Conservation (phyloP, 2,797 vertebrate genomes). For the Rhinoraja longicauda region DNA sequence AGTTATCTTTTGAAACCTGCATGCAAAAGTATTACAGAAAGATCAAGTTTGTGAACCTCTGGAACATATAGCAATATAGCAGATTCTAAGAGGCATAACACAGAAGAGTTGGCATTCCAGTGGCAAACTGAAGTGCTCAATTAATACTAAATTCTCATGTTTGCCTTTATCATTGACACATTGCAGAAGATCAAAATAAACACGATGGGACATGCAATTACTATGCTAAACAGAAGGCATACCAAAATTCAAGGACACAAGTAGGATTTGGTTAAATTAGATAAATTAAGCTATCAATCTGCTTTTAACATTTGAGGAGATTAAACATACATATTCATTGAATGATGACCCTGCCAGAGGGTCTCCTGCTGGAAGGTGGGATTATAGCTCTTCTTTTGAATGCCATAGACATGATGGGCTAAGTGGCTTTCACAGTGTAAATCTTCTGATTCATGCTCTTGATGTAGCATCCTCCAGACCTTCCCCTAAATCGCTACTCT, state of each 20-base stretch:
- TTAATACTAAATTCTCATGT: conserved; percentile 1
- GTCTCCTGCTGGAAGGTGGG: too few relatives aligned
- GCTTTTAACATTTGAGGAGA: background rate
- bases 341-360: background rate
- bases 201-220: background rate
- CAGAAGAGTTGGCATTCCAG: conserved; percentile 7
- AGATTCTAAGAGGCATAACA: background rate
- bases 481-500: background rate
- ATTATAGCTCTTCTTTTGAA: too few relatives aligned
- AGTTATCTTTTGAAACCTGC: background rate
- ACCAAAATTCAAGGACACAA: background rate
- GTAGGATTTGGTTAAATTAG: background rate
- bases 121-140: background rate
- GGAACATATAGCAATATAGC: background rate
- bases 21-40: conserved; percentile 4
- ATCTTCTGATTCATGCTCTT: background rate
- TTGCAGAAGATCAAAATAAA: background rate
- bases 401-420: too few relatives aligned
- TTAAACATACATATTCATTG: background rate
- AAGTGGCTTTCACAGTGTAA: too few relatives aligned
- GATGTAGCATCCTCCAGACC: background rate
- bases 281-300: background rate
- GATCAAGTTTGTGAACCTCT: background rate
- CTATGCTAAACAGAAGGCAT: background rate
- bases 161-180: background rate